phyloP scores from a whole-genome alignment of 2,113 vertebrate genomes.

The Pitta sordida region DNA sequence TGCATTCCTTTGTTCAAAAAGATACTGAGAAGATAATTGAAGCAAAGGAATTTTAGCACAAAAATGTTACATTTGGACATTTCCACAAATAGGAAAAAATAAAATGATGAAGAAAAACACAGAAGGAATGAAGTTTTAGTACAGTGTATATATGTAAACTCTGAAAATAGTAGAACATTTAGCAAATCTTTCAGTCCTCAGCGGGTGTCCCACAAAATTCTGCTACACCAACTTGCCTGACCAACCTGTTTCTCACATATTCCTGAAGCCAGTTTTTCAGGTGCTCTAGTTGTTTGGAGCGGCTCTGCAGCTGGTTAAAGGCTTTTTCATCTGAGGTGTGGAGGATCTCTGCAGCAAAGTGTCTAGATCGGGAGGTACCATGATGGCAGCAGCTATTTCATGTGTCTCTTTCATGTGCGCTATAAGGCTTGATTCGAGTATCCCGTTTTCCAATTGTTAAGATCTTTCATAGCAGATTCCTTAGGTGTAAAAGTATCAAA shows the following conservation, averaged over 20 bases:
- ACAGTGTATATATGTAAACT: neutral
- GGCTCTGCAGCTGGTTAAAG: neutral
- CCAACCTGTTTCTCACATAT: neutral
- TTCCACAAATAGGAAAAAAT: neutral
- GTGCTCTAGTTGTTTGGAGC: neutral
- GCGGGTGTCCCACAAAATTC: neutral
- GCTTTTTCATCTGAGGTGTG: neutral
- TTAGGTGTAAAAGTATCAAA: neutral
- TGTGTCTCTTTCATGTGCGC: neutral
- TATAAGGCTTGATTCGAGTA: neutral
- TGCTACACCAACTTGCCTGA: neutral
- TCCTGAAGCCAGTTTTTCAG: neutral
- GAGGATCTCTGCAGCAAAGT: neutral
- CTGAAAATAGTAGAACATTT: neutral
- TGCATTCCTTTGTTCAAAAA: neutral
- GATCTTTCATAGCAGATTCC: neutral
- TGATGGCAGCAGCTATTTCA: neutral
- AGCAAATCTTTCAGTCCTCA: neutral
- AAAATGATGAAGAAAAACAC: neutral
- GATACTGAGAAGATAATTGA: neutral
- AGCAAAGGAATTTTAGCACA: neutral
- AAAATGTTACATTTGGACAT: neutral
- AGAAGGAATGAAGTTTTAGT: neutral
- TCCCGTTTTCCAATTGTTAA: neutral
- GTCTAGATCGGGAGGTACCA: neutral